phyloP scores from a whole-genome alignment of 2,888 invertebrate species.

The Euproctis similis region DNA sequence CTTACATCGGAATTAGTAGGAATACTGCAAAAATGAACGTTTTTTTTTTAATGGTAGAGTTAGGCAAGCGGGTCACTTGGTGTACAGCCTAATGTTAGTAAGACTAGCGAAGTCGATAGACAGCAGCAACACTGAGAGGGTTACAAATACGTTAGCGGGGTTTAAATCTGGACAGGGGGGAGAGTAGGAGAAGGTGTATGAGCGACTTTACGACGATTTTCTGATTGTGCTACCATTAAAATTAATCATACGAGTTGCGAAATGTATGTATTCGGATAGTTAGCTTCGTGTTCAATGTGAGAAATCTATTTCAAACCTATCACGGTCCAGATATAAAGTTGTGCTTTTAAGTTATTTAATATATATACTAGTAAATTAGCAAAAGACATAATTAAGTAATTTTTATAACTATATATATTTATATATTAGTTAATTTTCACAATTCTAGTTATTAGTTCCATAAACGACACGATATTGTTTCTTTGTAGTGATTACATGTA shows the following conservation, averaged over 20 bases:
- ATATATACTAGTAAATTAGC: slow-evolving; percentile 35
- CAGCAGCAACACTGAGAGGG: no score
- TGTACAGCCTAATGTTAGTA: no score
- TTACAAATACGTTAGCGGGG: no score
- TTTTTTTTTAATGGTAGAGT: no score
- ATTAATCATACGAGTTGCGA: no score
- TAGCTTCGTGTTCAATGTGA: slow-evolving; percentile 14
- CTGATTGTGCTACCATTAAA: no score
- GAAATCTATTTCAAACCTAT: slow-evolving; percentile 69
- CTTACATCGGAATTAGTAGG: slow-evolving; percentile 20
- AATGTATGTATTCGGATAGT: slow-evolving; percentile 8
- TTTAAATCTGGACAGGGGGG: no score
- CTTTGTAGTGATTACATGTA: slow-evolving; percentile 14
- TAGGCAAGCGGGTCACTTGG: no score
- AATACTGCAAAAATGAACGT: no score
- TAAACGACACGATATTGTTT: slow-evolving; percentile 41
- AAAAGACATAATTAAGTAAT: slow-evolving; percentile 51
- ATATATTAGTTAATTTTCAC: slow-evolving; percentile 41
- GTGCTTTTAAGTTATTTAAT: slow-evolving; percentile 43
- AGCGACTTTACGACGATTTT: no score
- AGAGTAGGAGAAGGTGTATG: no score
- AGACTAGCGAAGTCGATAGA: no score
- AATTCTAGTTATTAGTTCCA: slow-evolving; percentile 44
- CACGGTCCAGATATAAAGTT: slow-evolving; percentile 49
- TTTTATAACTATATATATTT: slow-evolving; percentile 49